Percentiles rank a stretch among this genome's conserved stretches.
Conservation (phyloP, 2,888 invertebrate species). For the Philereme vetulata region DNA sequence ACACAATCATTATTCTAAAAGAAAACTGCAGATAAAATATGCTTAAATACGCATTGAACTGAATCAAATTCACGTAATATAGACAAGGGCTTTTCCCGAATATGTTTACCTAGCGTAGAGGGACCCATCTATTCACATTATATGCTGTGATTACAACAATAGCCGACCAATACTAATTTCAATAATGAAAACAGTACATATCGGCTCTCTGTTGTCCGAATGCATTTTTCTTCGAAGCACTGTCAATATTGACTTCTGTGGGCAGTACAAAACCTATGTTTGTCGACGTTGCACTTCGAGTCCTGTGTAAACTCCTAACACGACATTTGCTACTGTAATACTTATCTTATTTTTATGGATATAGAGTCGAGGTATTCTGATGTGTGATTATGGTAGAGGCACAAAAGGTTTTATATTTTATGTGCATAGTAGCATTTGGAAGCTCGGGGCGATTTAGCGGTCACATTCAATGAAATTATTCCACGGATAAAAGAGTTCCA, state of each 20-base stretch:
- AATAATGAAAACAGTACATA: conserved; percentile 81
- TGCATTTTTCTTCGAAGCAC: conserved; percentile 81
- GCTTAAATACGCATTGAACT: no score
- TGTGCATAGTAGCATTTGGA: conserved; percentile 79
- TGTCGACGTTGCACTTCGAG: conserved; percentile 80
- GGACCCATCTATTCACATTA: conserved; percentile 10
- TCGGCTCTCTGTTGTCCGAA: conserved; percentile 70
- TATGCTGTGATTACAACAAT: conserved; percentile 51
- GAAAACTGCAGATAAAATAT: no score
- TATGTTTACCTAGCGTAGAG: neutral
- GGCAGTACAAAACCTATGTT: conserved; percentile 80
- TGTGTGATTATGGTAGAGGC: conserved; percentile 50
- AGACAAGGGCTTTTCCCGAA: no score
- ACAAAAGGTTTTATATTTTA: conserved; percentile 73
- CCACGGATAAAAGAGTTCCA: no score
- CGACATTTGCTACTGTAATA: conserved; percentile 57
- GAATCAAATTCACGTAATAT: no score
- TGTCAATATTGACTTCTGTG: conserved; percentile 78
- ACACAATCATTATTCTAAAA: no score
- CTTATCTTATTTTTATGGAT: conserved; percentile 44
- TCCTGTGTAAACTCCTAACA: conserved; percentile 81
- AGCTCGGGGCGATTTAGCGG: conserved; percentile 74
- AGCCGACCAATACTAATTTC: conserved; percentile 66
- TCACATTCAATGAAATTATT: conserved; percentile 55
- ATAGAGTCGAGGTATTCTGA: conserved; percentile 46